phyloP scores from a whole-genome alignment of 2,113 vertebrate species.

The Cynocephalus volans region DNA sequence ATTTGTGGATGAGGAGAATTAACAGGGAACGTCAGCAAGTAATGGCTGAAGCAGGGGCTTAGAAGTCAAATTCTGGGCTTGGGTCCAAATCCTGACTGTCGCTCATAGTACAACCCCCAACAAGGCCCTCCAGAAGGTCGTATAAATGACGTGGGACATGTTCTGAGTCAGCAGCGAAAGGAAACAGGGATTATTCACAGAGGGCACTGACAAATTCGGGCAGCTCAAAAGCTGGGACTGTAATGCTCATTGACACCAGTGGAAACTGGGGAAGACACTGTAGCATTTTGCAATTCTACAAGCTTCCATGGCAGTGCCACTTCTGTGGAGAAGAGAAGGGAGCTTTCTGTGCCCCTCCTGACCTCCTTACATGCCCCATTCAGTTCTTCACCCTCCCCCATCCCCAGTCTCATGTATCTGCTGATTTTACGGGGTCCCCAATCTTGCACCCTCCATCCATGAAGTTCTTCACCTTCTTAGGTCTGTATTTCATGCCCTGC shows the following conservation, averaged over 20 bases:
- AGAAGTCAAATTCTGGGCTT: constrained; percentile 60
- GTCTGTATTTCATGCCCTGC: background rate
- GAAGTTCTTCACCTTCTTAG: background rate
- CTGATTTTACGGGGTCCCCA: no score
- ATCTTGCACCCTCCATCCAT: background rate
- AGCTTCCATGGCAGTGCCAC: background rate
- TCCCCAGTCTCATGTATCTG: background rate
- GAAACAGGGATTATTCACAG: background rate
- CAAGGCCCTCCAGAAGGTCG: background rate
- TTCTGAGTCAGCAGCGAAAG: background rate
- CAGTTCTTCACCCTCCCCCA: background rate
- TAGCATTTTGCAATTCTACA: background rate
- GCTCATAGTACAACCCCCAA: background rate
- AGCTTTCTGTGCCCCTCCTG: rapidly evolving
- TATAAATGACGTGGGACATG: background rate
- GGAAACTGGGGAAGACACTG: background rate
- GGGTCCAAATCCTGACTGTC: constrained; percentile 16
- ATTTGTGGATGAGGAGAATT: constrained; percentile 61
- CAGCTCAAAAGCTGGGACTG: background rate
- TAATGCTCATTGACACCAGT: background rate
- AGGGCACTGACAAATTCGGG: background rate
- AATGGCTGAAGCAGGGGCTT: background rate
- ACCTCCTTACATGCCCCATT: background rate
- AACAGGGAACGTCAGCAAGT: constrained; percentile 47
- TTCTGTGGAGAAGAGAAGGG: background rate